Evolutionary conservation across 1,140 invertebrate genomes (phyloP).

Genomic region (Heliothis virescens): DNA sequence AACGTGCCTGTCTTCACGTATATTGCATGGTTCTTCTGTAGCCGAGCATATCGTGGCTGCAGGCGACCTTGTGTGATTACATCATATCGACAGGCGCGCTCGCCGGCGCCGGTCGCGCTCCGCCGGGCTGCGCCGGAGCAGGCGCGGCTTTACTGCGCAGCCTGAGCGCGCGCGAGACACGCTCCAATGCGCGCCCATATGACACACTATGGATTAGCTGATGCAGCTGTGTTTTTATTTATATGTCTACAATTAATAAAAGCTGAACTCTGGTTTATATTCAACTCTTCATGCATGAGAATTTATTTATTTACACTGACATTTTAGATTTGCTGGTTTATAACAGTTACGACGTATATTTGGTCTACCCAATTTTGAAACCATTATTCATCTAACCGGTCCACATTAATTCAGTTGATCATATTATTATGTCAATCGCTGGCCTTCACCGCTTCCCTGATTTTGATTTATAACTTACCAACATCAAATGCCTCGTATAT

Average conservation of each 20-base stretch:
- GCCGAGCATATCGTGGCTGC: slow-evolving; percentile 5
- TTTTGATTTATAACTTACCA: slow-evolving; percentile 22
- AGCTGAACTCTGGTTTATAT: no score
- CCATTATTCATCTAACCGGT: background rate
- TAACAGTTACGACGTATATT: background rate
- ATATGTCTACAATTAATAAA: no score
- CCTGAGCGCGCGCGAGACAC: slow-evolving; percentile 8
- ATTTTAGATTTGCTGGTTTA: background rate
- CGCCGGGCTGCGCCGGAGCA: slow-evolving; percentile 20
- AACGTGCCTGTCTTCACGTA: background rate
- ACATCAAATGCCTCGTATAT: slow-evolving; percentile 18
- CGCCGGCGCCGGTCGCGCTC: slow-evolving; percentile 44
- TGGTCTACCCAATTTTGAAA: background rate
- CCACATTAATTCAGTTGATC: background rate
- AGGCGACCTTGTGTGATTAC: slow-evolving; percentile 46
- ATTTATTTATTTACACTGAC: no score
- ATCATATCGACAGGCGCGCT: slow-evolving; percentile 42
- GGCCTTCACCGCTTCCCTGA: slow-evolving; percentile 9
- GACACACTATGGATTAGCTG: slow-evolving; percentile 4
- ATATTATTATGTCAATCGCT: slow-evolving; percentile 10
- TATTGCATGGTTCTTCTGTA: slow-evolving; percentile 33
- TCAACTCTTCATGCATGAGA: no score
- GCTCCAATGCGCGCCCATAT: slow-evolving; percentile 24
- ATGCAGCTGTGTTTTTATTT: background rate
- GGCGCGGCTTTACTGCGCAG: slow-evolving; percentile 22